These are phyloP conservation scores for Junonia oenone DNA, from an alignment of 2,888 invertebrate species.

Conservation along the genomic window DNA sequence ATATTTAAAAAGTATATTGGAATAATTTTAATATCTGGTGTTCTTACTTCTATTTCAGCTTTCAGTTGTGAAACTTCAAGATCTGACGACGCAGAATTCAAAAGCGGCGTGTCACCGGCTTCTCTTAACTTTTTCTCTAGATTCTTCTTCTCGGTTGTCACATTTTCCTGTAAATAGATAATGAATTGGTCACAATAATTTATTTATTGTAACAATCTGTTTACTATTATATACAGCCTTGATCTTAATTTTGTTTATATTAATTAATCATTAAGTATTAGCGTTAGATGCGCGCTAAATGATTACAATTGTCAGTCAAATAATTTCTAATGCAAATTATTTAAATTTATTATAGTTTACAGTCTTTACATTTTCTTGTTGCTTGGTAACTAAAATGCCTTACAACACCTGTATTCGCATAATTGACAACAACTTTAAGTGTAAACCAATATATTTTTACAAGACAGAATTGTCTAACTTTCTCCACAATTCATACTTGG, in stretches of 20 bases:
- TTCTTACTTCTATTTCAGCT: slow-evolving; percentile 87
- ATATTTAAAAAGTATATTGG: background rate
- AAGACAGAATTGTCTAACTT: too few relatives aligned
- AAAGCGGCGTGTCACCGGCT: slow-evolving; percentile 82
- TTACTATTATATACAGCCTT: background rate
- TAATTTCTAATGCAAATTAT: background rate
- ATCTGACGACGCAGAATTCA: slow-evolving; percentile 88
- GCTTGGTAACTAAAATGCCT: background rate
- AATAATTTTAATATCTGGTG: background rate
- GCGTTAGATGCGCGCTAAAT: background rate
- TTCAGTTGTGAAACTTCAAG: slow-evolving; percentile 89
- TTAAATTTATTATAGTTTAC: too few relatives aligned
- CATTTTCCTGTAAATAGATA: slow-evolving; percentile 82
- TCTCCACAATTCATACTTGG: too few relatives aligned
- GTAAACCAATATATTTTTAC: too few relatives aligned
- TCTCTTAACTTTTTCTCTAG: slow-evolving; percentile 89
- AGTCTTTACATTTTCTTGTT: background rate
- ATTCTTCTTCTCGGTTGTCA: slow-evolving; percentile 88
- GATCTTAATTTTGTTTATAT: background rate
- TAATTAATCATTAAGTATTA: background rate
- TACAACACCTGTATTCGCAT: too few relatives aligned
- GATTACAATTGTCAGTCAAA: background rate
- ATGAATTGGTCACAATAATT: background rate
- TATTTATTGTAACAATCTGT: background rate
- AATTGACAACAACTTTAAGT: too few relatives aligned